These are phyloP conservation scores for Istiophorus platypterus DNA, from an alignment of 2,113 vertebrate genomes.

Conservation along the genomic window DNA sequence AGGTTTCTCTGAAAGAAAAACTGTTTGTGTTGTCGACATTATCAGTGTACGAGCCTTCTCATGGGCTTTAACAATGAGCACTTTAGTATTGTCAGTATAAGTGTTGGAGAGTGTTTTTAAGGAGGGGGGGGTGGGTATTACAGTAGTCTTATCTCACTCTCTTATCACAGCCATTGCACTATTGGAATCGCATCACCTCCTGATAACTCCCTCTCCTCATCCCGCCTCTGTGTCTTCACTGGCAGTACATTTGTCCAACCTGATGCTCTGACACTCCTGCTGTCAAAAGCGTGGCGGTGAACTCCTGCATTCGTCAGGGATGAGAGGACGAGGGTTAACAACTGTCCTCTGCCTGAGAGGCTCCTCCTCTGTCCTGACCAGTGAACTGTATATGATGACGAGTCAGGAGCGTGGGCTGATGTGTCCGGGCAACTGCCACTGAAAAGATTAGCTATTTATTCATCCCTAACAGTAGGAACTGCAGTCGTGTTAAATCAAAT, in stretches of 20 bases:
- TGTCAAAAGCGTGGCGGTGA: not conserved
- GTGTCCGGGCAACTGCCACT: constrained; percentile 41
- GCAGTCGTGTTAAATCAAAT: constrained; percentile 21
- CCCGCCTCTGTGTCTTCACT: constrained; percentile 45
- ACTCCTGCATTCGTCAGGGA: constrained; percentile 20
- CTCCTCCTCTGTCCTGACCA: constrained; percentile 12
- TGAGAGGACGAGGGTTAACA: not conserved
- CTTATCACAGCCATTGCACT: constrained; percentile 66
- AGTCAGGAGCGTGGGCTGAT: constrained; percentile 32
- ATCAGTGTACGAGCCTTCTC: constrained; percentile 60
- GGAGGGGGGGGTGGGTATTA: constrained; percentile 48
- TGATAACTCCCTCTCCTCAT: constrained; percentile 44
- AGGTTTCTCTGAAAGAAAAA: constrained; percentile 60
- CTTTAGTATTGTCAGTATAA: constrained; percentile 78
- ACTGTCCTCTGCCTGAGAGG: not conserved
- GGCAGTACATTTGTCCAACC: constrained; percentile 48
- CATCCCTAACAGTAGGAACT: constrained; percentile 29
- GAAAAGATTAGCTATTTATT: constrained; percentile 46
- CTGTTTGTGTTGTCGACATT: constrained; percentile 72
- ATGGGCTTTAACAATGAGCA: constrained; percentile 80
- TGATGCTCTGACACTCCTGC: constrained; percentile 11
- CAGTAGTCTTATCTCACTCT: constrained; percentile 51
- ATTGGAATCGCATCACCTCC: constrained; percentile 59
- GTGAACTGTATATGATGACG: not conserved
- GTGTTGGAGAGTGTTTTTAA: constrained; percentile 38